Evolutionary conservation across 2,888 invertebrate genomes (phyloP).

Genomic region (Xiphydria camelus): DNA sequence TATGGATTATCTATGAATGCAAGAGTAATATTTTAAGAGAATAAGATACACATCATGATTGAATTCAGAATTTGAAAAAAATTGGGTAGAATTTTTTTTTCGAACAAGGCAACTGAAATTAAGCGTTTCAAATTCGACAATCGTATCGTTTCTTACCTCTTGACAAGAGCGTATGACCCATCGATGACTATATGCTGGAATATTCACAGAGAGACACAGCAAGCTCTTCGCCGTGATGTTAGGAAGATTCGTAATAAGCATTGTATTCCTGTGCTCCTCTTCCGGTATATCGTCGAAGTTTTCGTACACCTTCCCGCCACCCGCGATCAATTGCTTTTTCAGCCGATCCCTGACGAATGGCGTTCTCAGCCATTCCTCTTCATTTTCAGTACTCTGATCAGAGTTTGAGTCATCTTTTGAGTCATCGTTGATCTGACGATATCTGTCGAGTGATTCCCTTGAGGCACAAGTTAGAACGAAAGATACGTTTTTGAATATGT

Average conservation of each 20-base stretch:
- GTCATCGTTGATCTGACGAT: slow-evolving; percentile 44
- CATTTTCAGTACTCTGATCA: slow-evolving; percentile 61
- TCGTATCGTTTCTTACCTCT: slow-evolving; percentile 35
- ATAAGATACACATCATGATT: no score
- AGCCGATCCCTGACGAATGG: slow-evolving; percentile 64
- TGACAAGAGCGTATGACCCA: slow-evolving; percentile 72
- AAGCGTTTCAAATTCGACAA: no score
- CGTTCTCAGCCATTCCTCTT: slow-evolving; percentile 61
- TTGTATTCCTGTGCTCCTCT: slow-evolving; percentile 62
- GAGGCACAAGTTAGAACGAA: slow-evolving; percentile 66
- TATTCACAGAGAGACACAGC: slow-evolving; percentile 70
- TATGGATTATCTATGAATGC: no score
- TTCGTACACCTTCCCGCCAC: slow-evolving; percentile 67
- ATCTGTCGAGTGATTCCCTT: slow-evolving; percentile 42
- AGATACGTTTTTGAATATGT: slow-evolving; percentile 62
- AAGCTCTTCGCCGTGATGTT: slow-evolving; percentile 77
- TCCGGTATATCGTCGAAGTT: slow-evolving; percentile 62
- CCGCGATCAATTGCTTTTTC: slow-evolving; percentile 64
- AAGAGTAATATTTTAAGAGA: no score
- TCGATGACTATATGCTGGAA: slow-evolving; percentile 66
- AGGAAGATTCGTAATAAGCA: slow-evolving; percentile 70
- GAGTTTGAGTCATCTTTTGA: slow-evolving; percentile 55
- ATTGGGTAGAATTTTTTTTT: no score
- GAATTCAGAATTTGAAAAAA: no score
- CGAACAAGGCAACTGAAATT: no score